These are phyloP conservation scores for Electrona antarctica DNA, from an alignment of 2,113 vertebrate species.

Conservation along the genomic window DNA sequence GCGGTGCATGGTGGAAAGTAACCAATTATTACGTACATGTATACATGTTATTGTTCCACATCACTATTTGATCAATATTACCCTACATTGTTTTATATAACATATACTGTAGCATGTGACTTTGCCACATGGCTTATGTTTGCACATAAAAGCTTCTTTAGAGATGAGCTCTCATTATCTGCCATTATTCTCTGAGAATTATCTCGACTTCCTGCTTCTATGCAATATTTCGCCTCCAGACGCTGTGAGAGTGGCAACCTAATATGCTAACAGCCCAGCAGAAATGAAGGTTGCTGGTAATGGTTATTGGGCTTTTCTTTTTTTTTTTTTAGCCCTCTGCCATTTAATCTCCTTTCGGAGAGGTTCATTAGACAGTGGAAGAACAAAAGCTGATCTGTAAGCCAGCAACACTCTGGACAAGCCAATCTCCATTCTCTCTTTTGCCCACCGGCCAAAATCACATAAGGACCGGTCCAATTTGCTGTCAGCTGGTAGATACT, in stretches of 20 bases:
- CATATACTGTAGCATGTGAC: too few relatives aligned
- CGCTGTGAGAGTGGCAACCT: conserved; percentile 24
- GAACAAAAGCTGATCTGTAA: conserved; percentile 73
- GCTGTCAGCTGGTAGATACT: conserved; percentile 45
- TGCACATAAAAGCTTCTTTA: not conserved
- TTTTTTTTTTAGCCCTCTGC: conserved; percentile 56
- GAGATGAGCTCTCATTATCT: conserved; percentile 5
- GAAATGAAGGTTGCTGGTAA: conserved; percentile 77
- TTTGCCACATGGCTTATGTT: not conserved
- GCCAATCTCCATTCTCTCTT: conserved; percentile 57
- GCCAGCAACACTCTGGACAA: conserved; percentile 68
- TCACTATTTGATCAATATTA: too few relatives aligned
- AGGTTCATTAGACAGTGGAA: conserved; percentile 74
- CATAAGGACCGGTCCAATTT: conserved; percentile 48
- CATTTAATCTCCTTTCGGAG: conserved; percentile 79
- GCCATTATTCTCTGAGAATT: conserved; percentile 32
- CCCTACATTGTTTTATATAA: too few relatives aligned
- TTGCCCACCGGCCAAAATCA: conserved; percentile 49
- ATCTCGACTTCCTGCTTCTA: conserved; percentile 21
- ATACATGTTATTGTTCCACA: too few relatives aligned
- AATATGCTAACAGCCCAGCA: conserved; percentile 61
- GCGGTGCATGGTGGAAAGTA: too few relatives aligned
- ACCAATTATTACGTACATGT: too few relatives aligned
- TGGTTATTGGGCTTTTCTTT: conserved; percentile 74
- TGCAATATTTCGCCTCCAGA: conserved; percentile 12